Evolutionary conservation across 92 coral and sea anemone genomes (phyloP).

Genomic region (Pocillopora grandis): DNA sequence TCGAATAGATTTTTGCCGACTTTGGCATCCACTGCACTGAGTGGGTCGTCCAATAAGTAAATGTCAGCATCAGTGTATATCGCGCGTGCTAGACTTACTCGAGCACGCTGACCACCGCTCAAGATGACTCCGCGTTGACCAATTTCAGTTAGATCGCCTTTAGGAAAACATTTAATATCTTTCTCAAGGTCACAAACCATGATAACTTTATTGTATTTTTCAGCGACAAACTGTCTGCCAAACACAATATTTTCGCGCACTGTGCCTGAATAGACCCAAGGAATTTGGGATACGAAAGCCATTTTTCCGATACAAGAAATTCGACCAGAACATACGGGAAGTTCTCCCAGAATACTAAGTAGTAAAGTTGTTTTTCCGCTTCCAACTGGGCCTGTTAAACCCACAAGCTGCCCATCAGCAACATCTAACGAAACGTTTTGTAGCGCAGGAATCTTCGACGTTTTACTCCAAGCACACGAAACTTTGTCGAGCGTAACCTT

Average conservation of each 20-base stretch:
- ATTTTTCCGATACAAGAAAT: conserved; percentile 70
- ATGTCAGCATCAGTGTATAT: conserved; percentile 46
- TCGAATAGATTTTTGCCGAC: conserved; percentile 47
- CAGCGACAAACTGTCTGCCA: conserved; percentile 61
- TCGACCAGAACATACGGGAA: conserved; percentile 76
- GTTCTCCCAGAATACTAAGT: conserved; percentile 84
- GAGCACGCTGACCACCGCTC: conserved; percentile 54
- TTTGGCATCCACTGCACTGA: conserved; percentile 49
- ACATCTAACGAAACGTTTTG: conserved; percentile 9
- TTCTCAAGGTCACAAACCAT: conserved; percentile 82
- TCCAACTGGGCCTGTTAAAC: conserved; percentile 47
- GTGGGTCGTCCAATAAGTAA: conserved; percentile 48
- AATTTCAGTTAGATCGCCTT: conserved; percentile 33
- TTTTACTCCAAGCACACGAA: conserved; percentile 11
- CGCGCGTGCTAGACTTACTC: conserved; percentile 44
- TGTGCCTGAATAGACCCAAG: conserved; percentile 97
- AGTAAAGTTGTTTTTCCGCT: conserved; percentile 80
- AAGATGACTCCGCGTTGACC: conserved; percentile 46
- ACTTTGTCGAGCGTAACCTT: neutral
- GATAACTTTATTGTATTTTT: conserved; percentile 63
- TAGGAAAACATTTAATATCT: conserved; percentile 41
- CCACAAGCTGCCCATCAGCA: conserved; percentile 22
- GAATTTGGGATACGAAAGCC: conserved; percentile 85
- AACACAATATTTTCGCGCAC: conserved; percentile 87
- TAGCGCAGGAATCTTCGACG: neutral